Evolutionary conservation across 2,113 vertebrate species (phyloP).

Genomic region (Gobius niger): DNA sequence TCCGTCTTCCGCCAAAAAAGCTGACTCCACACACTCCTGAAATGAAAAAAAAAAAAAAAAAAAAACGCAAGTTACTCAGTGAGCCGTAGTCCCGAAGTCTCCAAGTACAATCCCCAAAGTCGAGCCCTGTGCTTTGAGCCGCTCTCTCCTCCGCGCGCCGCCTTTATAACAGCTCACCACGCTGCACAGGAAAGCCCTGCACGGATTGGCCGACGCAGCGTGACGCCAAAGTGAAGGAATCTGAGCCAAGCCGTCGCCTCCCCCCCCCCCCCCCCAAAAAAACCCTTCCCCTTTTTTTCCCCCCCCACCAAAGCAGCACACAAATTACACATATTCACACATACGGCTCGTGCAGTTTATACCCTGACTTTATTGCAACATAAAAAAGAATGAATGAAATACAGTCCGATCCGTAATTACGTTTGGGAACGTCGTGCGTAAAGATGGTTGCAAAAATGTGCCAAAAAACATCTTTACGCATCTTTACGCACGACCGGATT

Average conservation of each 20-base stretch:
- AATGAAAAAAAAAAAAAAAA: conserved; percentile 33
- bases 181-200: conserved; percentile 45
- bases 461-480: too few relatives aligned
- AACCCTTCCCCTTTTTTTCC: not conserved
- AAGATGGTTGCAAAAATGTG: not conserved
- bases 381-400: not conserved
- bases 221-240: conserved; percentile 69
- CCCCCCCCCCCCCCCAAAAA: too few relatives aligned
- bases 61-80: not conserved
- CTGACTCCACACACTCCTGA: conserved; percentile 29
- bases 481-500: too few relatives aligned
- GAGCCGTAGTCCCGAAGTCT: conserved; percentile 43
- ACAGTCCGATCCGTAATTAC: not conserved
- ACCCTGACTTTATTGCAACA: not conserved
- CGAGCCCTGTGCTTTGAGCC: conserved; percentile 67
- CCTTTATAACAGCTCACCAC: conserved; percentile 59
- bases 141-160: conserved; percentile 25
- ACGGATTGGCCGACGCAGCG: conserved; percentile 45
- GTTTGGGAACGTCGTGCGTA: not conserved
- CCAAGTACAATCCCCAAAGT: conserved; percentile 65
- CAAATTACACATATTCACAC: conserved; percentile 26
- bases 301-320: conserved; percentile 27
- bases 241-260: conserved; percentile 48
- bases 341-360: conserved; percentile 1
- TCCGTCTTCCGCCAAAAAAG: not conserved